These are phyloP conservation scores for Vombatus ursinus DNA, from an alignment of 2,113 vertebrate species.

Conservation along the genomic window DNA sequence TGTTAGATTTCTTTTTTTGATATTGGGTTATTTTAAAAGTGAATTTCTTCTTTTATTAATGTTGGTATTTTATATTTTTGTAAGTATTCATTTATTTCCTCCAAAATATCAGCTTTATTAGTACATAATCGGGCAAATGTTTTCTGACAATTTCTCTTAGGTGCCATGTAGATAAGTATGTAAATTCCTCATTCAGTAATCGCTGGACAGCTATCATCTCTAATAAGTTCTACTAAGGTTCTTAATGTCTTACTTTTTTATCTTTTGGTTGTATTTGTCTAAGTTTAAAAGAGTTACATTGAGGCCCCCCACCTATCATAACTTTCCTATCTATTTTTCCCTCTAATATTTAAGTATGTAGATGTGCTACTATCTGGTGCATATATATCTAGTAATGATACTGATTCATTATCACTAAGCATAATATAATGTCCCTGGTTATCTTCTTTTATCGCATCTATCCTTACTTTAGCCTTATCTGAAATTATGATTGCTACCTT, in stretches of 20 bases:
- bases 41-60: background rate
- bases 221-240: background rate
- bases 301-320: background rate
- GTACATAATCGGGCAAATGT: background rate
- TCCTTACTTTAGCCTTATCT: background rate
- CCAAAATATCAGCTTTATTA: background rate
- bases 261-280: background rate
- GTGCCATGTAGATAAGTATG: background rate
- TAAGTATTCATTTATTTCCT: background rate
- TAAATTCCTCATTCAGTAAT: background rate
- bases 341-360: background rate
- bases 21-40: background rate
- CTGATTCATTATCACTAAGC: background rate
- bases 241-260: background rate
- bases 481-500: background rate
- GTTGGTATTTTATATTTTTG: background rate
- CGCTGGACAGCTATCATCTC: background rate
- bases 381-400: background rate
- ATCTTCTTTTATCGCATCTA: background rate
- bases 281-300: background rate
- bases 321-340: background rate
- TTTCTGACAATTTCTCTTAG: background rate
- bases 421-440: background rate
- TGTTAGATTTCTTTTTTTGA: background rate
- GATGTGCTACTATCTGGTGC: background rate